These are phyloP conservation scores for Drosophila nannoptera DNA, from an alignment of 1,140 invertebrate genomes.

Conservation along the genomic window DNA sequence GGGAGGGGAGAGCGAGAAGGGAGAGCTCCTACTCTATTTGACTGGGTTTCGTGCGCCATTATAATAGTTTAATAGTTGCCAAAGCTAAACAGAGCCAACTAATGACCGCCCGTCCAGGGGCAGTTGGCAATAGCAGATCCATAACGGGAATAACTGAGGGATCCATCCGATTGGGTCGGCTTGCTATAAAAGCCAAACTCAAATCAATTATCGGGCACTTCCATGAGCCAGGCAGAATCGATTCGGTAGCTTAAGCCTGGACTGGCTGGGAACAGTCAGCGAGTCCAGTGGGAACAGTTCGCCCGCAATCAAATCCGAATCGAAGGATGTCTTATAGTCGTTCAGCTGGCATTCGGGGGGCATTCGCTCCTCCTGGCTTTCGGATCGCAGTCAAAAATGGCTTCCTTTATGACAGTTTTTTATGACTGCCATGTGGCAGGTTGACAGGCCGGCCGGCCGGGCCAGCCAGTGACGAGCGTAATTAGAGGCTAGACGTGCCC, in stretches of 20 bases:
- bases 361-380: slow-evolving; percentile 1
- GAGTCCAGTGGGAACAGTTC: no score
- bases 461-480: slow-evolving; percentile 43
- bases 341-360: neutral
- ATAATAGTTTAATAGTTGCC: slow-evolving; percentile 58
- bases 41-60: slow-evolving; percentile 19
- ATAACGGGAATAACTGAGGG: neutral
- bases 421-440: slow-evolving; percentile 58
- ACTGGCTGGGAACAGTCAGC: no score
- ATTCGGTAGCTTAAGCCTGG: no score
- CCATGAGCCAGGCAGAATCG: no score
- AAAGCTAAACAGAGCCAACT: slow-evolving; percentile 28
- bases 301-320: neutral
- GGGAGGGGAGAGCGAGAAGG: no score
- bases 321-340: slow-evolving; percentile 16
- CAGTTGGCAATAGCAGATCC: neutral
- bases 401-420: slow-evolving; percentile 72
- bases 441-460: slow-evolving; percentile 39
- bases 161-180: neutral
- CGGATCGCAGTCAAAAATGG: slow-evolving; percentile 52
- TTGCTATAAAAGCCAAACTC: neutral
- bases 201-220: no score
- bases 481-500: slow-evolving; percentile 50
- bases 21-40: slow-evolving; percentile 40
- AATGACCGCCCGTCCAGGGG: slow-evolving; percentile 49